Conservation (phyloP, 2,797 vertebrate genomes). For the Anniella stebbinsi region DNA sequence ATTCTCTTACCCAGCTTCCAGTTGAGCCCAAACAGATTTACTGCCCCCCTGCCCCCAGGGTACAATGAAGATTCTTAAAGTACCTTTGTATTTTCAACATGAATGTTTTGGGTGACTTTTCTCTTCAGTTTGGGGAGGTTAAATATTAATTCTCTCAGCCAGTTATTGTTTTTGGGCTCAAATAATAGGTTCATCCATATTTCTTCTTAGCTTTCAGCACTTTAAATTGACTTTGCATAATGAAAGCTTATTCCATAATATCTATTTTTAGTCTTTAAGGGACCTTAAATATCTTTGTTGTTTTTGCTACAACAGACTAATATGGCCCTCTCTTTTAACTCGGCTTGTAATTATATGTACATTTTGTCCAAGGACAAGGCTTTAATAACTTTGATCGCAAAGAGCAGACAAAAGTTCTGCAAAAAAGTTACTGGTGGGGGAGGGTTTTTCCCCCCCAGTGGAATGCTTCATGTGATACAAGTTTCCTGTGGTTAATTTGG, state of each 20-base stretch:
- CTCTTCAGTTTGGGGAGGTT: slow-evolving; percentile 24
- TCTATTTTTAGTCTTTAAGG: neutral
- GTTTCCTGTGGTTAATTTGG: neutral
- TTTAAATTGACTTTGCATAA: neutral
- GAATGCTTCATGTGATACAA: neutral
- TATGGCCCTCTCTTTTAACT: neutral
- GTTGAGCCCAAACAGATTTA: slow-evolving; percentile 65
- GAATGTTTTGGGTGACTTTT: slow-evolving; percentile 53
- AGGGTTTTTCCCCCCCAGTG: no score
- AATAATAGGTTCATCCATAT: slow-evolving; percentile 27
- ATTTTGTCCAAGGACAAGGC: slow-evolving; percentile 50
- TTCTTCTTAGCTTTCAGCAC: slow-evolving; percentile 9
- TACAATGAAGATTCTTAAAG: slow-evolving; percentile 67
- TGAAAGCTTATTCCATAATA: neutral
- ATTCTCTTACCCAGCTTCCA: slow-evolving; percentile 65
- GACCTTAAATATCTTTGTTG: no score
- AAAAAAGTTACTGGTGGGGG: neutral
- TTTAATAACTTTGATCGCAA: slow-evolving; percentile 43
- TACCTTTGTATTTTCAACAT: slow-evolving; percentile 67
- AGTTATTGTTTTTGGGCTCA: slow-evolving; percentile 44
- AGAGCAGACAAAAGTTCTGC: slow-evolving; percentile 16
- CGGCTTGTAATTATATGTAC: slow-evolving; percentile 9
- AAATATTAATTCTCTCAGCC: slow-evolving; percentile 44
- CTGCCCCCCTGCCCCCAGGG: slow-evolving; percentile 44
- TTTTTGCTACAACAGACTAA: neutral